These are phyloP conservation scores for Turritopsis dohrnii DNA, from an alignment of 30 jellyfish, hydroid and myxozoan genomes.

Conservation along the genomic window DNA sequence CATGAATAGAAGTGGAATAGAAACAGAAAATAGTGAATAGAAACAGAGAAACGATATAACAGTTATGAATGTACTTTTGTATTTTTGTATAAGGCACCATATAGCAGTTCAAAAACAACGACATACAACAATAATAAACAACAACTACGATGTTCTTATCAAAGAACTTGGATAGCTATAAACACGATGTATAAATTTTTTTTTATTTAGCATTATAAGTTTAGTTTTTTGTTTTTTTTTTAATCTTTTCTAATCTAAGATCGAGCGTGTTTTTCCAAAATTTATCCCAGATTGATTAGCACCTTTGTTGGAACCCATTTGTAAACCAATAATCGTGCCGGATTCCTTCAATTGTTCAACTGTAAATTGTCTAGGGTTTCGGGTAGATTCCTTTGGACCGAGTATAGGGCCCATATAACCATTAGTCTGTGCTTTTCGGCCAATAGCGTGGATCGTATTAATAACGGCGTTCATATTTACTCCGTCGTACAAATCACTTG, in stretches of 20 bases:
- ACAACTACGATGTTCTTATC: not conserved
- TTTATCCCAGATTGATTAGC: constrained; percentile 97
- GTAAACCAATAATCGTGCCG: constrained; percentile 70
- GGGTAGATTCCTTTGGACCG: constrained; percentile 92
- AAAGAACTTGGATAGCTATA: too few relatives aligned
- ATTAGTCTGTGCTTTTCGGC: constrained; percentile 57
- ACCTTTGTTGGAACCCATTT: constrained; percentile 97
- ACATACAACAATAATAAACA: not conserved
- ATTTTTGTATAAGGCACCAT: too few relatives aligned
- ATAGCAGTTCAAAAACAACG: not conserved
- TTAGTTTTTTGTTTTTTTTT: too few relatives aligned
- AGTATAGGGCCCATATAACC: constrained; percentile 73
- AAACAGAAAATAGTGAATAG: too few relatives aligned
- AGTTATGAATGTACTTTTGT: not conserved
- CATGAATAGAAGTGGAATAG: not conserved
- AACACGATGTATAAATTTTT: not conserved
- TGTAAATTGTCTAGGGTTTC: constrained; percentile 72
- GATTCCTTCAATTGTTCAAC: constrained; percentile 86
- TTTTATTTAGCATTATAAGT: not conserved
- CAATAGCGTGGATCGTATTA: constrained; percentile 77
- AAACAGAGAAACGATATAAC: not conserved
- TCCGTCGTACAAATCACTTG: constrained; percentile 49
- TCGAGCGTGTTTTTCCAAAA: constrained; percentile 93
- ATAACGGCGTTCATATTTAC: constrained; percentile 58
- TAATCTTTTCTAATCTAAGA: constrained; percentile 72